phyloP scores from a whole-genome alignment of 2,797 vertebrate genomes.

The Xenentodon cancila region DNA sequence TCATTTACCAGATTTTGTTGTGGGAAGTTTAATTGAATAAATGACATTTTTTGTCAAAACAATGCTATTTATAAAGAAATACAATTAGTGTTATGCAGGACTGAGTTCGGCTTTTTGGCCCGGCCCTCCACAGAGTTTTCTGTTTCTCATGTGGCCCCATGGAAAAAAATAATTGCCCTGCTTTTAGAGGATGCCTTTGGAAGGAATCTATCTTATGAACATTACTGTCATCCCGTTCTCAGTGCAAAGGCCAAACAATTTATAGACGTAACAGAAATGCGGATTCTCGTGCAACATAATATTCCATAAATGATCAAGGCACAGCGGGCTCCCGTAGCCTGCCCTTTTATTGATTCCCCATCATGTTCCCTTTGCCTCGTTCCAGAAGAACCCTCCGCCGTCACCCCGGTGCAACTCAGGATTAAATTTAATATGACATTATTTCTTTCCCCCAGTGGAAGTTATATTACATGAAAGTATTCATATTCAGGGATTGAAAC shows the following conservation, averaged over 20 bases:
- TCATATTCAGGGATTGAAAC: conserved; percentile 56
- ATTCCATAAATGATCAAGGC: conserved; percentile 41
- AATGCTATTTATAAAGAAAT: too few species aligned
- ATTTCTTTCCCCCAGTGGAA: conserved; percentile 13
- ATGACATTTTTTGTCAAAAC: too few species aligned
- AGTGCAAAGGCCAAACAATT: conserved; percentile 16
- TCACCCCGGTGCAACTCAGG: conserved; percentile 14
- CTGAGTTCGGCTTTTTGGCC: too few species aligned
- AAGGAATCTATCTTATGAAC: too few species aligned
- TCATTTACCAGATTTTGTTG: too few species aligned
- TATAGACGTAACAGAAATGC: conserved; percentile 26
- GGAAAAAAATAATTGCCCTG: too few species aligned
- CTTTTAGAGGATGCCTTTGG: too few species aligned
- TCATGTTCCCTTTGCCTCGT: neutral
- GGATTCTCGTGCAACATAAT: conserved; percentile 18
- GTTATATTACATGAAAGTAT: conserved; percentile 61
- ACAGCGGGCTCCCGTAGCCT: conserved; percentile 6
- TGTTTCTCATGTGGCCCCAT: too few species aligned
- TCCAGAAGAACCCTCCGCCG: conserved; percentile 18
- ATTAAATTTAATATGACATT: neutral
- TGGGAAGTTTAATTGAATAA: too few species aligned
- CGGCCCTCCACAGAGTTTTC: too few species aligned
- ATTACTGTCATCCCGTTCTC: too few species aligned
- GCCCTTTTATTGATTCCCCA: conserved; percentile 28
- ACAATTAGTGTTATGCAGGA: too few species aligned